These are phyloP conservation scores for Takifugu bimaculatus DNA, from an alignment of 2,113 vertebrate species.

Conservation along the genomic window DNA sequence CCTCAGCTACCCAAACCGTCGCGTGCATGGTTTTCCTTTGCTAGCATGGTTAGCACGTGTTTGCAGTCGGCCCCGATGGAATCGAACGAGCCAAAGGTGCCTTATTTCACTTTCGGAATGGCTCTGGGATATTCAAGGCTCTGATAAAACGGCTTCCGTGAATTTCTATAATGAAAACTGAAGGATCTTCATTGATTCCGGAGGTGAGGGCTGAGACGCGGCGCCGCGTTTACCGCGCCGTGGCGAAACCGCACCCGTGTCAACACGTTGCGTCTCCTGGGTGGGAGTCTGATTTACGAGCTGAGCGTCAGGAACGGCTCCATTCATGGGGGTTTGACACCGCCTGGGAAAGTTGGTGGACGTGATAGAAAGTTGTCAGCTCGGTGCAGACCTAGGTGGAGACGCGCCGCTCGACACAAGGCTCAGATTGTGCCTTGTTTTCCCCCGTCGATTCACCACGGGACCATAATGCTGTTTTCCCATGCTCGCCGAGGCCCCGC, in stretches of 20 bases:
- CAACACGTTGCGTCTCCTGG: neutral
- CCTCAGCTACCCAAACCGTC: too few relatives aligned
- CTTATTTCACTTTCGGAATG: too few relatives aligned
- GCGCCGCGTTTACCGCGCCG: too few relatives aligned
- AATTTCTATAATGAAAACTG: too few relatives aligned
- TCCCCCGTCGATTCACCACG: constrained; percentile 42
- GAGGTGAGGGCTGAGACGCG: too few relatives aligned
- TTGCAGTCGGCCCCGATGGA: too few relatives aligned
- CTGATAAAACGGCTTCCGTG: too few relatives aligned
- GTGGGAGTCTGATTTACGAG: constrained; percentile 53
- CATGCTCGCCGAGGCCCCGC: constrained; percentile 57
- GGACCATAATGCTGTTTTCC: constrained; percentile 65
- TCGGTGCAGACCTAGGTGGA: constrained; percentile 41
- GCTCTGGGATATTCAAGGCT: too few relatives aligned
- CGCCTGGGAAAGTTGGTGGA: constrained; percentile 68
- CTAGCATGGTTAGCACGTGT: too few relatives aligned
- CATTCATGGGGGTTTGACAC: constrained; percentile 13
- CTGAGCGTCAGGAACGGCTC: neutral
- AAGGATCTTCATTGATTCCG: too few relatives aligned
- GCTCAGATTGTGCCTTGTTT: constrained; percentile 58
- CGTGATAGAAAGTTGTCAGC: constrained; percentile 66
- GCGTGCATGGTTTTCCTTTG: too few relatives aligned
- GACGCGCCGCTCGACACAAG: constrained; percentile 42
- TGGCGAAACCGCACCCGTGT: neutral
- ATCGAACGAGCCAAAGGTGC: too few relatives aligned